Conservation (phyloP, 2,888 invertebrate species). For the Diachrysia chrysitis region DNA sequence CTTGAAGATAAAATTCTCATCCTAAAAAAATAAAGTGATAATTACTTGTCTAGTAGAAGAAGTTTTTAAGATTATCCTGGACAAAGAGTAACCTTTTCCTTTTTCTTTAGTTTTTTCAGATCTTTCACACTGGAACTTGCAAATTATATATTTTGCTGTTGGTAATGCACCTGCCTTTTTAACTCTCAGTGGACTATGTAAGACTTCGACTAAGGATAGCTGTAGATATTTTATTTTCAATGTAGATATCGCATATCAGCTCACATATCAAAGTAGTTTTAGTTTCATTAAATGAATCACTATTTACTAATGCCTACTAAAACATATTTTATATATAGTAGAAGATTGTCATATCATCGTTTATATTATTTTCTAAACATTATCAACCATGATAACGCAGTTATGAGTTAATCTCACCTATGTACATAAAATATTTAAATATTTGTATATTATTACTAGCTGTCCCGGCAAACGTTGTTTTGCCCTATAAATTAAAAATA, state of each 20-base stretch:
- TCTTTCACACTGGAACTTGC: background rate
- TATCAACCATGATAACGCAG: too few relatives aligned
- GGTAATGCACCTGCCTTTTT: background rate
- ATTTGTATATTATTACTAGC: too few relatives aligned
- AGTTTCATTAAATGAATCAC: background rate
- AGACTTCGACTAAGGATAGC: slow-evolving; percentile 1
- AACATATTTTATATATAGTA: too few relatives aligned
- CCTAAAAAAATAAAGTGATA: too few relatives aligned
- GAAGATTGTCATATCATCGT: too few relatives aligned
- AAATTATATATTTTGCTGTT: background rate
- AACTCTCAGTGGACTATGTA: background rate
- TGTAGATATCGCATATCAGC: background rate
- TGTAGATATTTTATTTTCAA: background rate
- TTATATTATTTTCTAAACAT: too few relatives aligned
- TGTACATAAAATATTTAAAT: too few relatives aligned
- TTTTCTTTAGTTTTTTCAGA: background rate
- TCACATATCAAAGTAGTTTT: background rate
- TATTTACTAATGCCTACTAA: too few relatives aligned
- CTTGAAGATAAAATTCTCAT: too few relatives aligned
- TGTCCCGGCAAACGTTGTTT: too few relatives aligned
- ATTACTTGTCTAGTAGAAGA: background rate
- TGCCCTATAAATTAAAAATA: too few relatives aligned
- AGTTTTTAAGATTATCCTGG: background rate
- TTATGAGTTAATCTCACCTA: too few relatives aligned
- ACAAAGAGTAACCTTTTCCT: background rate